Evolutionary conservation across 2,113 vertebrate species (phyloP).

Genomic region (Atractosteus spatula): DNA sequence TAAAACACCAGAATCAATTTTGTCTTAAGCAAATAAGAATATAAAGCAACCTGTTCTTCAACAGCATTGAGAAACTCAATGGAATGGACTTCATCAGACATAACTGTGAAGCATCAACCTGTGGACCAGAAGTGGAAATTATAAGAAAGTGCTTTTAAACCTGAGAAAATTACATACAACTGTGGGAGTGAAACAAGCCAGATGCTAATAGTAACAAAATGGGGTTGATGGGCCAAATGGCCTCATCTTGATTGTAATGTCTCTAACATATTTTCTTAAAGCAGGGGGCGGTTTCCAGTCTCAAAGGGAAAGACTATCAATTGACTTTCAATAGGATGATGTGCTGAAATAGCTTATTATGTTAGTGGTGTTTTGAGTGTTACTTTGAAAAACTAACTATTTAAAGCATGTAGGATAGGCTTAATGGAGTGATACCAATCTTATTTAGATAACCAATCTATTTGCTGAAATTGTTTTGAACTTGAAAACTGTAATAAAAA

Average conservation of each 20-base stretch:
- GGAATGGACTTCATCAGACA: too few species aligned
- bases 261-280: constrained; percentile 17
- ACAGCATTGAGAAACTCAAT: too few species aligned
- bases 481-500: background rate
- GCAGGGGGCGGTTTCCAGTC: constrained; percentile 1
- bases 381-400: constrained; percentile 10
- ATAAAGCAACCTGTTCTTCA: too few species aligned
- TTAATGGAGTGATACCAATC: background rate
- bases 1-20: too few species aligned
- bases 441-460: background rate
- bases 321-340: constrained; percentile 5
- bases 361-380: constrained; percentile 7
- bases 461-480: background rate
- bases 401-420: constrained; percentile 9
- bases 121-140: too few species aligned
- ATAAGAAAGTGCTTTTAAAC: too few species aligned
- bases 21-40: too few species aligned
- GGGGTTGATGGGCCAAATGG: too few species aligned
- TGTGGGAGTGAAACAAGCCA: too few species aligned
- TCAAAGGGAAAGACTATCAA: constrained; percentile 14
- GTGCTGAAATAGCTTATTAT: background rate
- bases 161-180: too few species aligned
- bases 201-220: too few species aligned
- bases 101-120: too few species aligned
- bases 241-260: background rate